A percentile compares a stretch with the other conserved stretches of the same genome.
Conservation (phyloP, 1,140 invertebrate genomes). For the Drosophila virilis region DNA sequence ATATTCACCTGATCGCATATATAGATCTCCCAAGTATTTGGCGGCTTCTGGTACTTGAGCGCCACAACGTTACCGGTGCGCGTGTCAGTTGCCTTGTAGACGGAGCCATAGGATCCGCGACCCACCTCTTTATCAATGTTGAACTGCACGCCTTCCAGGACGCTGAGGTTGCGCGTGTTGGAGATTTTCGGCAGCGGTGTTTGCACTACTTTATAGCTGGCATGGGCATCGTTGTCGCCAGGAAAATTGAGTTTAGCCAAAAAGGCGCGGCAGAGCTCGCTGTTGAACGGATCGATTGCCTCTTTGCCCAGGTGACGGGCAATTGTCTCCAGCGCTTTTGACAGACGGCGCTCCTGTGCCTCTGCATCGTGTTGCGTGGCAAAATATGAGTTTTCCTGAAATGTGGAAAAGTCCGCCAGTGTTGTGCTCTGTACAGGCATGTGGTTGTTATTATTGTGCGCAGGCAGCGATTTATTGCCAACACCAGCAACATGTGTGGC, state of each 20-base stretch:
- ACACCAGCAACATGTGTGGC: conserved; percentile 36
- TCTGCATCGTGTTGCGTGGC: conserved; percentile 80
- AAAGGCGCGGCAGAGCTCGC: conserved; percentile 86
- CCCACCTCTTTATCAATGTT: conserved; percentile 90
- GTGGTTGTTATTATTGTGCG: conserved; percentile 62
- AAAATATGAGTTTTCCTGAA: conserved; percentile 83
- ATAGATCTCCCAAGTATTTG: conserved; percentile 93
- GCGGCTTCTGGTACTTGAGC: conserved; percentile 91
- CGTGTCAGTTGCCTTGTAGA: conserved; percentile 86
- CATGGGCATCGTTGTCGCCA: conserved; percentile 67
- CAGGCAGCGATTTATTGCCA: conserved; percentile 48
- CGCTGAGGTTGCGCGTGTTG: conserved; percentile 84
- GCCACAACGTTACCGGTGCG: conserved; percentile 88
- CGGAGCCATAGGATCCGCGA: conserved; percentile 90
- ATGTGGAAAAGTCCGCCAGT: conserved; percentile 74
- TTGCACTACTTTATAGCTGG: conserved; percentile 79
- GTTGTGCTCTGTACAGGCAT: conserved; percentile 11
- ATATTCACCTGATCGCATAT: conserved; percentile 90
- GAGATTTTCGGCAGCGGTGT: conserved; percentile 84
- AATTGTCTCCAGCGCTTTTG: conserved; percentile 78
- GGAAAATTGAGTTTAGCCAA: conserved; percentile 86
- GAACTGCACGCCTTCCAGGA: conserved; percentile 86
- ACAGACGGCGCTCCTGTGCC: conserved; percentile 71
- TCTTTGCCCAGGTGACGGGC: conserved; percentile 72
- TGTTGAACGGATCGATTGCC: conserved; percentile 86